Base-by-base conservation (phyloP, 2,113 vertebrate species). In the Peucedramus taeniatus region DNA sequence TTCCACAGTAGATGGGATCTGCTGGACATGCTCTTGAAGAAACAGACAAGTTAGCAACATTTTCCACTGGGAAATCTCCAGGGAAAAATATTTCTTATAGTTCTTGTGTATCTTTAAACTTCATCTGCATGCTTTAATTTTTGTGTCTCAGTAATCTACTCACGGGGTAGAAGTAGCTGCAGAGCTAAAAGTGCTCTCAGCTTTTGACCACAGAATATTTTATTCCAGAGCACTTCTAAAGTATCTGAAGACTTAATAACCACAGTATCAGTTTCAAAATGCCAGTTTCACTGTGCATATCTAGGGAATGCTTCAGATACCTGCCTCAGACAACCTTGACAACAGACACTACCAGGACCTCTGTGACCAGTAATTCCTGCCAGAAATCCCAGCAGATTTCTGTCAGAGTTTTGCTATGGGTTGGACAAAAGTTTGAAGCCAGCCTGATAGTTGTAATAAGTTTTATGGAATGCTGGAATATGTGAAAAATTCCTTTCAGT, bases 11-110 rank as follows among this genome's bases (percentile, higher is more conserved):
- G 90, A 74, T 45, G 47, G 65, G 88, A 79, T 91, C 92, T 97
- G 71, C 93, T 97, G 94, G 89, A 93, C 87, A 44, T 51, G 69
- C 50, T 90, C 35, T 74, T 75, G 82, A 89, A 89, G 90, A 96
- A 96, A 87, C 1, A 15, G 89, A 90, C 66, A 86, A 95, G 71
- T 83, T 95, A 94, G 89, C 83, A 96, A 49, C 68, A 87, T 96
- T 96, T 97, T 96, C 93, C 86, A 59, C 33, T 95, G 93, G 91
- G 81, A 92, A 23, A 77, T 87, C 75, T 96, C 95, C 91, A 94
- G 88, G 64, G 45, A 24, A 83, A 87, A 94, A 74, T 93, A 89
- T 91, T 96, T 93, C 47, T 75, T 94, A 70, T 39, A 57, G 30
- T 84, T 78, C 70, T 81, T 95, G 30, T 78, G 21, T 79, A 83